phyloP scores from a whole-genome alignment of 2,113 vertebrate species.

The Danionella cerebrum region DNA sequence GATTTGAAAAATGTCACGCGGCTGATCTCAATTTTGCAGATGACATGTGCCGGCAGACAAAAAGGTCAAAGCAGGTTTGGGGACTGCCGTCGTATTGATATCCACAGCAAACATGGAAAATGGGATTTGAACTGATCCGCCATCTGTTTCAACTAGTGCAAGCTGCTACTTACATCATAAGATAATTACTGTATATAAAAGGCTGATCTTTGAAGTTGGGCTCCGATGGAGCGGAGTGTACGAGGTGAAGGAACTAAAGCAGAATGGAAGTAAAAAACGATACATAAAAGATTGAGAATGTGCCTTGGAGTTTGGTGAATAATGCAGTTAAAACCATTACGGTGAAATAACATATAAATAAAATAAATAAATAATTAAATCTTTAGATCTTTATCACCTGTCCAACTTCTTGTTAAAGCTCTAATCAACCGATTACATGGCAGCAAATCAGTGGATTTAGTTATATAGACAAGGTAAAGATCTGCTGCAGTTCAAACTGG shows the following conservation, averaged over 20 bases:
- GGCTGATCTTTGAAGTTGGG: slow-evolving; percentile 13
- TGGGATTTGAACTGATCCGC: slow-evolving; percentile 31
- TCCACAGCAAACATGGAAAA: slow-evolving; percentile 29
- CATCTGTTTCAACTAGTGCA: slow-evolving; percentile 36
- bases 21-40: slow-evolving; percentile 31
- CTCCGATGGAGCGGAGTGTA: neutral
- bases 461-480: too few relatives aligned
- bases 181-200: slow-evolving; percentile 30
- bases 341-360: too few relatives aligned
- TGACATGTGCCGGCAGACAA: slow-evolving; percentile 20
- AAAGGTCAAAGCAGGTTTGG: slow-evolving; percentile 43
- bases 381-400: too few relatives aligned
- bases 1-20: slow-evolving; percentile 40
- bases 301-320: too few relatives aligned
- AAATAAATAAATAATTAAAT: too few relatives aligned
- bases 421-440: too few relatives aligned
- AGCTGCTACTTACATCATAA: slow-evolving; percentile 29
- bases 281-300: too few relatives aligned
- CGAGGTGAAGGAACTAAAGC: neutral
- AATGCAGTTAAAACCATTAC: too few relatives aligned
- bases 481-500: too few relatives aligned
- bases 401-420: too few relatives aligned
- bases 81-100: slow-evolving; percentile 28
- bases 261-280: neutral
- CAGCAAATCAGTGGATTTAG: too few relatives aligned